Evolutionary conservation across 2,797 vertebrate genomes (phyloP).

Genomic region (Eulemur rubriventer): DNA sequence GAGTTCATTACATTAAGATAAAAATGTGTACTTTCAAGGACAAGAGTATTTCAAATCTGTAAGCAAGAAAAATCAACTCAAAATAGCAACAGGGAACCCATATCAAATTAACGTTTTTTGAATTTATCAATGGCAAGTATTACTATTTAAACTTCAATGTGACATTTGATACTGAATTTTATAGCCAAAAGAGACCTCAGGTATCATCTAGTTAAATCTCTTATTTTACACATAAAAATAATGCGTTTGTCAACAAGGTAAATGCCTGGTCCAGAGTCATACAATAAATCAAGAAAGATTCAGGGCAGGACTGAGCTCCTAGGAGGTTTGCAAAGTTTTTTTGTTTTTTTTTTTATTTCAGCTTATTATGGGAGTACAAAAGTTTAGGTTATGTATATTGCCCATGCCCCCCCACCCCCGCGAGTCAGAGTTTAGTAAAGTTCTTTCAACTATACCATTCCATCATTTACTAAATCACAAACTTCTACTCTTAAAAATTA

Average conservation of each 20-base stretch:
- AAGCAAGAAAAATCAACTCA: neutral
- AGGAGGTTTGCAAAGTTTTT: neutral
- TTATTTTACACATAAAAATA: conserved; percentile 6
- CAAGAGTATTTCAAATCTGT: conserved; percentile 29
- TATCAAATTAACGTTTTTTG: neutral
- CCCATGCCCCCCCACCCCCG: too few relatives aligned
- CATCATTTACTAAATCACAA: neutral
- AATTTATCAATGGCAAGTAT: neutral
- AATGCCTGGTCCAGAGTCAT: neutral
- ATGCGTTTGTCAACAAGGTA: neutral
- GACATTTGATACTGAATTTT: neutral
- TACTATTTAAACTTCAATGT: conserved; percentile 10
- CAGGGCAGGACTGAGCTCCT: neutral
- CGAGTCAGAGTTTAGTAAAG: neutral
- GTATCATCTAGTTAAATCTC: neutral
- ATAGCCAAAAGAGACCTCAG: conserved; percentile 21
- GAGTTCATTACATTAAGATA: conserved; percentile 11
- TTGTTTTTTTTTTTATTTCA: neutral
- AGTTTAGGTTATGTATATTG: too few relatives aligned
- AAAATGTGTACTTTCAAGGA: conserved; percentile 2
- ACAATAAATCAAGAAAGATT: neutral
- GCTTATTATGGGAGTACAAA: too few relatives aligned
- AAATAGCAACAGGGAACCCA: neutral
- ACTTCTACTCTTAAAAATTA: neutral
- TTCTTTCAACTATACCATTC: neutral